These are phyloP conservation scores for Galendromus occidentalis DNA, from an alignment of 1,140 invertebrate species.

Conservation along the genomic window DNA sequence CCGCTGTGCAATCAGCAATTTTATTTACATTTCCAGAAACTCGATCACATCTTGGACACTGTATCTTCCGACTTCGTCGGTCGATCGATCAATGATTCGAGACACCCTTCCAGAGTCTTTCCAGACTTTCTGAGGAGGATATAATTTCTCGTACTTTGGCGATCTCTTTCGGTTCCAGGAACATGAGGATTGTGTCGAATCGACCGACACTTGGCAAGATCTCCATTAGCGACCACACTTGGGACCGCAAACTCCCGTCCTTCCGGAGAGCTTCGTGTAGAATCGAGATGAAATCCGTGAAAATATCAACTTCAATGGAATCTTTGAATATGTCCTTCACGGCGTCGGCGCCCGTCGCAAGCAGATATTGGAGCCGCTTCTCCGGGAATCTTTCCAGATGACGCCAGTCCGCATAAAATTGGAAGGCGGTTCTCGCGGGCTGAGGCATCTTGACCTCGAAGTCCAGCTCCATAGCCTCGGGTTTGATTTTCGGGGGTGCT, in stretches of 20 bases:
- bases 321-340: conserved; percentile 24
- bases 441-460: conserved; percentile 13
- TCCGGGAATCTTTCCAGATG: conserved; percentile 22
- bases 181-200: conserved; percentile 29
- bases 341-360: conserved; percentile 19
- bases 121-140: neutral
- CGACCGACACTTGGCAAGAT: conserved; percentile 26
- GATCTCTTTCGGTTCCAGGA: conserved; percentile 26
- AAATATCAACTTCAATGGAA: conserved; percentile 25
- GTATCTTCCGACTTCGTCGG: too few relatives aligned
- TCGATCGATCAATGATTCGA: neutral
- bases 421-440: conserved; percentile 23
- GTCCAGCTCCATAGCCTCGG: conserved; percentile 35
- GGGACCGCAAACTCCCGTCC: neutral
- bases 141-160: neutral
- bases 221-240: neutral
- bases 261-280: conserved; percentile 21
- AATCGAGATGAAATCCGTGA: conserved; percentile 24
- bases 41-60: too few relatives aligned
- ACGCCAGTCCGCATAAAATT: conserved; percentile 31
- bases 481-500: conserved; percentile 17
- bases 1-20: too few relatives aligned
- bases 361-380: conserved; percentile 25
- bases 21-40: too few relatives aligned
- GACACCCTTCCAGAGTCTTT: neutral